Conservation (phyloP, 2,888 invertebrate genomes). For the Nomada fabriciana region DNA sequence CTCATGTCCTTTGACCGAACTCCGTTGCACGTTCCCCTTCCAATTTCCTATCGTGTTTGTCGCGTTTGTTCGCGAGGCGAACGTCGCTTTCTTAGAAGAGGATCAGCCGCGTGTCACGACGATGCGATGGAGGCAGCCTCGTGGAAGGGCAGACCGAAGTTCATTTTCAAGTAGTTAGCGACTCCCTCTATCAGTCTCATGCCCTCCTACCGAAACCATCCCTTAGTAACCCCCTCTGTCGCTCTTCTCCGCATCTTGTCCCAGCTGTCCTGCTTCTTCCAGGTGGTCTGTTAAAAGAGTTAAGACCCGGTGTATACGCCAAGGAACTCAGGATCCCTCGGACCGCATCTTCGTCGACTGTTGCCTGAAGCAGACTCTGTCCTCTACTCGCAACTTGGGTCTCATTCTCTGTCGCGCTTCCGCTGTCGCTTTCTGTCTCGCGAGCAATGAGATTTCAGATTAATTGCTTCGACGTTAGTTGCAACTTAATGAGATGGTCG, state of each 20-base stretch:
- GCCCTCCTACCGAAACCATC: constrained; percentile 10
- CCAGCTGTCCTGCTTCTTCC: background rate
- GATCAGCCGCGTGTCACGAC: constrained; percentile 33
- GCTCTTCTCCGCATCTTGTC: background rate
- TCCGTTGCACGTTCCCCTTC: constrained; percentile 27
- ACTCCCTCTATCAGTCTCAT: constrained; percentile 27
- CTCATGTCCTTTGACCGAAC: constrained; percentile 29
- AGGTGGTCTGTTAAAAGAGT: constrained; percentile 6
- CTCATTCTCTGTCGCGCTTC: background rate
- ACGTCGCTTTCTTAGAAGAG: constrained; percentile 31
- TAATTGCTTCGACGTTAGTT: constrained; percentile 77
- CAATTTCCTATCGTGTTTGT: constrained; percentile 28
- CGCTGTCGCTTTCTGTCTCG: constrained; percentile 23
- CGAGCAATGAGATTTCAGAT: constrained; percentile 73
- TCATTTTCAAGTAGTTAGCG: constrained; percentile 66
- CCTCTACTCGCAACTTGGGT: no score
- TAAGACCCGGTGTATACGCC: constrained; percentile 24
- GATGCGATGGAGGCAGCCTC: constrained; percentile 22
- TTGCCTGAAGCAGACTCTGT: background rate
- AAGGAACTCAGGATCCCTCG: constrained; percentile 13
- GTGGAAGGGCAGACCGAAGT: constrained; percentile 41
- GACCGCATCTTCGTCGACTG: constrained; percentile 28
- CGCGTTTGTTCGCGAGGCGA: background rate
- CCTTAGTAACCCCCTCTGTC: constrained; percentile 8
- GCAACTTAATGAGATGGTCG: constrained; percentile 74